These are phyloP conservation scores for Rissa tridactyla DNA, from an alignment of 2,113 vertebrate species.

Conservation along the genomic window DNA sequence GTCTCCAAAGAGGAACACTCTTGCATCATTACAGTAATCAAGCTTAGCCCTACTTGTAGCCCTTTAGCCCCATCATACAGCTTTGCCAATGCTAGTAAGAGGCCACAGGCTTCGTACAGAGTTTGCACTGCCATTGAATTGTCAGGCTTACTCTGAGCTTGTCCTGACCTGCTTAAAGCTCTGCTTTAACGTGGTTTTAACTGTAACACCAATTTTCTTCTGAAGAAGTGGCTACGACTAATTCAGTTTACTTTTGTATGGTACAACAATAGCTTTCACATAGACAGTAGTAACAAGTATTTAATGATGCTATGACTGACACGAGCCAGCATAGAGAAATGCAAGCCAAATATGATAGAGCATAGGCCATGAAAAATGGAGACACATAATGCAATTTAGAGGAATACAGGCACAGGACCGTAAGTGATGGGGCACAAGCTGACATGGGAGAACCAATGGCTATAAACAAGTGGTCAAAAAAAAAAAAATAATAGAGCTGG, in stretches of 20 bases:
- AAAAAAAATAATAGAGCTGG: neutral
- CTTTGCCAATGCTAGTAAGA: neutral
- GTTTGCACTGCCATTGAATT: neutral
- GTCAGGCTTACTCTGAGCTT: neutral
- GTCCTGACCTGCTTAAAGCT: neutral
- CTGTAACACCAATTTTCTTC: neutral
- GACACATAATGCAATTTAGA: neutral
- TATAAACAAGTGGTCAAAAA: neutral
- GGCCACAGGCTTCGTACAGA: neutral
- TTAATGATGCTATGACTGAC: neutral
- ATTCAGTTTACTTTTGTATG: neutral
- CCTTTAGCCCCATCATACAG: neutral
- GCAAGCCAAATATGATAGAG: neutral
- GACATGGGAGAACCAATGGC: neutral
- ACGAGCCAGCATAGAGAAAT: neutral
- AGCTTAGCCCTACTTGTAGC: neutral
- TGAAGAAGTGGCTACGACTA: neutral
- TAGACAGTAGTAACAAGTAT: neutral
- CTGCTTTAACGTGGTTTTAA: neutral
- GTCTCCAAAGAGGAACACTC: neutral
- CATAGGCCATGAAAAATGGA: neutral
- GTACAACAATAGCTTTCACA: neutral
- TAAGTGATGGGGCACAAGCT: neutral
- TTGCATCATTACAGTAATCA: neutral
- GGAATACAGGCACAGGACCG: neutral